Evolutionary conservation across 2,888 invertebrate species (phyloP).

Genomic region (Drosophila mettleri): DNA sequence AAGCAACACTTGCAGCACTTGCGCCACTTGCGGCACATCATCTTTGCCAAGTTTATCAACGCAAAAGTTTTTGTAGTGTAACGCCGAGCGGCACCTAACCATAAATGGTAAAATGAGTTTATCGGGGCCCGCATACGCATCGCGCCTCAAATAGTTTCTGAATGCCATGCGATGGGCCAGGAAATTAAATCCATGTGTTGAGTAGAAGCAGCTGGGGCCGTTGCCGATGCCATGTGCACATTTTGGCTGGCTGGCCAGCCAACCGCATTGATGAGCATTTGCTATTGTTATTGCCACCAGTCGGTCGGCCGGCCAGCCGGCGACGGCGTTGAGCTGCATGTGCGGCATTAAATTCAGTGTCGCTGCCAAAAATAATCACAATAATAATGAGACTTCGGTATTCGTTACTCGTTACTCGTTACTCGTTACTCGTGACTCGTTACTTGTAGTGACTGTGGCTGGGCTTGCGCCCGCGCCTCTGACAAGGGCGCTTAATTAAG

Average conservation of each 20-base stretch:
- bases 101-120: constrained; percentile 45
- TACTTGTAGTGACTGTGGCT: background rate
- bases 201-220: constrained; percentile 26
- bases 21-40: constrained; percentile 56
- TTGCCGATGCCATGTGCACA: constrained; percentile 37
- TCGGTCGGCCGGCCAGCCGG: background rate
- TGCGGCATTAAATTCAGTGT: constrained; percentile 1
- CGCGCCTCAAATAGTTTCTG: constrained; percentile 56
- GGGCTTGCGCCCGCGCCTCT: background rate
- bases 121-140: constrained; percentile 37
- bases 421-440: background rate
- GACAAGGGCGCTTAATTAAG: constrained; percentile 62
- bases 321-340: constrained; percentile 17
- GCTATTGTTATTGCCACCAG: constrained; percentile 56
- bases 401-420: constrained; percentile 4
- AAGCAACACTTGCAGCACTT: constrained; percentile 76
- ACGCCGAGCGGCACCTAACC: constrained; percentile 10
- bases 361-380: constrained; percentile 40
- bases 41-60: constrained; percentile 55
- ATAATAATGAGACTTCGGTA: constrained; percentile 26
- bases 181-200: constrained; percentile 76
- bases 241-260: constrained; percentile 59
- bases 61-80: constrained; percentile 49
- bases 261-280: constrained; percentile 60
- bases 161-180: constrained; percentile 33